These are phyloP conservation scores for Thaleichthys pacificus DNA, from an alignment of 2,797 vertebrate genomes.

Conservation along the genomic window DNA sequence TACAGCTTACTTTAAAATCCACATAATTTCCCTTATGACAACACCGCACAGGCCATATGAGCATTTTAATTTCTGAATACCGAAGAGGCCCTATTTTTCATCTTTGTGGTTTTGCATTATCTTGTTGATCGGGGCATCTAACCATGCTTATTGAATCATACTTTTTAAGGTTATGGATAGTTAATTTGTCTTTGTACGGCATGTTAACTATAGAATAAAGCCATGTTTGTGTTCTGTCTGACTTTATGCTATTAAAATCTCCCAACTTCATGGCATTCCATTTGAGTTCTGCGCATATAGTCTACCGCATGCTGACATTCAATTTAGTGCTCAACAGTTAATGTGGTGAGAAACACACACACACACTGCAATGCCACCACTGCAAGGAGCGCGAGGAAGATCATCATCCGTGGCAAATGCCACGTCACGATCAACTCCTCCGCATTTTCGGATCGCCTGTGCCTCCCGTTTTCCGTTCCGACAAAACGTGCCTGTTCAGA, in stretches of 20 bases:
- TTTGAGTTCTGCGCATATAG: background rate
- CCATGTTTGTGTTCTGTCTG: background rate
- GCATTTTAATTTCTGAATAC: too few species aligned
- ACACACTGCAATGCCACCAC: background rate
- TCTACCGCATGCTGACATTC: too few species aligned
- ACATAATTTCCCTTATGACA: too few species aligned
- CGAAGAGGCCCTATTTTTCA: too few species aligned
- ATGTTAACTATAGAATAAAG: background rate
- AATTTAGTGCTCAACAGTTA: background rate
- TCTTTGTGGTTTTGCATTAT: too few species aligned
- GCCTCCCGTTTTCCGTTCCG: background rate
- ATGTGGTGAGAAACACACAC: slow-evolving; percentile 2
- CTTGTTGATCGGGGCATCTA: too few species aligned
- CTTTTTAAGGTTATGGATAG: too few species aligned
- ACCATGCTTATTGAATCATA: too few species aligned
- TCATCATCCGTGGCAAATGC: slow-evolving; percentile 3
- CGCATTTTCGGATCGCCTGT: background rate
- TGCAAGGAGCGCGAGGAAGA: background rate
- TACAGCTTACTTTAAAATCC: background rate
- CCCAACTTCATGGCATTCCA: background rate
- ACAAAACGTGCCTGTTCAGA: slow-evolving; percentile 11
- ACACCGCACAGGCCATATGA: too few species aligned
- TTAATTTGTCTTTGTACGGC: too few species aligned
- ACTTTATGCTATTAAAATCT: background rate
- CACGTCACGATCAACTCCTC: slow-evolving; percentile 5